Evolutionary conservation across 92 coral and sea anemone genomes (phyloP), one percentile per base, ranked within the genome.

Genomic region (Palythoa heliodiscus): DNA sequence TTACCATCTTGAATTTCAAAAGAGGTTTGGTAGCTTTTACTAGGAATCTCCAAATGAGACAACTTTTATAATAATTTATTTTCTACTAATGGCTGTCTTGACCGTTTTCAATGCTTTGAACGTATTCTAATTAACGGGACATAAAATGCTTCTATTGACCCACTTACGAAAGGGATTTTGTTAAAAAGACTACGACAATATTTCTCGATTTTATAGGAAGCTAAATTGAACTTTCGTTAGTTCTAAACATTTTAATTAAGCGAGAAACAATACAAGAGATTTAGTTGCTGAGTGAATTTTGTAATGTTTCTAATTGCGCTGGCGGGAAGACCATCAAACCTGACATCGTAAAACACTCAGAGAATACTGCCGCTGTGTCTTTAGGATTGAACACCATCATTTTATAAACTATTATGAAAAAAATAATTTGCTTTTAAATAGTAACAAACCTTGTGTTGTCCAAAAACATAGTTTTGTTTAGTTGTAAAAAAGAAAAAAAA

Each of bases 161-260:
- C 84, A 11, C 40, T 80, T 80, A 80, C n/a, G 61, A n/a, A 19
- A 69, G 37, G 17, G 61, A 1, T 80, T 48, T 52, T 50, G 29
- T 39, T 70, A 25, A 39, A 16, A 4, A 64, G 66, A 80, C n/a
- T 66, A 13, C 8, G 43, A 66, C 73, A 80, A 64, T 66, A 66
- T 54, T 12, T 39, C 71, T 20, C 13, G 23, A 40, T 48, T 47
- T 64, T 25, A 6, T 24, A 64, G 20, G 20, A 75, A 75, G 47
- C 47, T 24, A 52, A 22, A 43, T 43, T 43, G 50, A 8, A 43
- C 0, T 43, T 43, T 43, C 73, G 8, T 35, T 25, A 15, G 13
- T 5, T 69, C 16, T 69, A 17, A n/a, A 58, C n/a, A n/a, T 67
- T 22, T 11, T 69, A 14, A 24, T 69, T 15, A 13, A 69, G 73